Evolutionary conservation across 2,888 invertebrate genomes (phyloP).

Genomic region (Drosophila yooni): DNA sequence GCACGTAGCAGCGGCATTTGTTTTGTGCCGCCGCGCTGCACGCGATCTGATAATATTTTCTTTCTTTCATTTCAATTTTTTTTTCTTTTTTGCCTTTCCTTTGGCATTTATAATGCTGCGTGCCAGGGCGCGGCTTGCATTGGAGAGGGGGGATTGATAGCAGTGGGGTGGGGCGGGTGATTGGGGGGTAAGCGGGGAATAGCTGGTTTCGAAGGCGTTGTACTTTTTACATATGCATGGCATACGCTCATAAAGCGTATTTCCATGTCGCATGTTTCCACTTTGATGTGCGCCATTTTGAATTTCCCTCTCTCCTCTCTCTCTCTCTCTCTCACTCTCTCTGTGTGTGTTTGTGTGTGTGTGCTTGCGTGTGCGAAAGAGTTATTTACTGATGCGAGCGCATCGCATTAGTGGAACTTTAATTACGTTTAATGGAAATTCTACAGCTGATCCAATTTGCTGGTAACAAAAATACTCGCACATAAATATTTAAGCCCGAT

Average conservation of each 20-base stretch:
- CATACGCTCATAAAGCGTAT: constrained; percentile 60
- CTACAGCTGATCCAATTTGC: constrained; percentile 49
- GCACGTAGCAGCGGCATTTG: constrained; percentile 75
- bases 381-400: constrained; percentile 52
- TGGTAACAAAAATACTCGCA: neutral
- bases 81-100: constrained; percentile 44
- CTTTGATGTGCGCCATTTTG: constrained; percentile 75
- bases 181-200: neutral
- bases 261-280: constrained; percentile 73
- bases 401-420: constrained; percentile 47
- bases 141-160: neutral
- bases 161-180: neutral
- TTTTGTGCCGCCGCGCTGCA: constrained; percentile 66
- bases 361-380: constrained; percentile 37
- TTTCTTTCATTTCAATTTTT: constrained; percentile 14
- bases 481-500: neutral
- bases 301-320: constrained; percentile 37
- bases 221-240: constrained; percentile 66
- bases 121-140: constrained; percentile 62
- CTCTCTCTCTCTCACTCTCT: constrained; percentile 13
- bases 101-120: constrained; percentile 73
- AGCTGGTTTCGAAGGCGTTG: constrained; percentile 32
- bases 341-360: constrained; percentile 3
- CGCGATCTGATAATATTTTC: constrained; percentile 78
- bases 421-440: constrained; percentile 51